These are phyloP conservation scores for Osmerus eperlanus DNA, from an alignment of 2,113 vertebrate species.

Conservation along the genomic window DNA sequence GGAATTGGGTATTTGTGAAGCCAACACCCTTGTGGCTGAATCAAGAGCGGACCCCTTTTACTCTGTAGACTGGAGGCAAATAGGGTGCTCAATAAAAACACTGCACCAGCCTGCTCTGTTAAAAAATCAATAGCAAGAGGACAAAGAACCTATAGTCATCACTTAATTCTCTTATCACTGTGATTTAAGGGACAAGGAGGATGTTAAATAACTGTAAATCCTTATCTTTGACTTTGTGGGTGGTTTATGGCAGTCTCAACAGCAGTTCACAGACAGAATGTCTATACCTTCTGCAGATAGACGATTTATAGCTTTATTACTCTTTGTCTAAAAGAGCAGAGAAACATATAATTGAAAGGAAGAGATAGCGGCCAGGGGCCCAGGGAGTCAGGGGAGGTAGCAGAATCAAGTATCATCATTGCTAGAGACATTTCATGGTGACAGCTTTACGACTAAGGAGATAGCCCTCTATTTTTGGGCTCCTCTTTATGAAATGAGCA, in stretches of 20 bases:
- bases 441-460: conserved; percentile 65
- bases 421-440: conserved; percentile 57
- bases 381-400: conserved; percentile 24
- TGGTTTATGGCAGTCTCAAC: conserved; percentile 73
- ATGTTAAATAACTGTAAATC: conserved; percentile 77
- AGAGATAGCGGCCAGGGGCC: conserved; percentile 56
- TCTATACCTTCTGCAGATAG: conserved; percentile 61
- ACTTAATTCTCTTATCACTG: conserved; percentile 69
- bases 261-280: conserved; percentile 69
- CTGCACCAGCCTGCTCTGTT: conserved; percentile 43
- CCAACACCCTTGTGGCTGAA: conserved; percentile 23
- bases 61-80: conserved; percentile 53
- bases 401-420: conserved; percentile 53
- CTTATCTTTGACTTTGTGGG: conserved; percentile 72
- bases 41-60: conserved; percentile 41
- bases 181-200: conserved; percentile 64
- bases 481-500: conserved; percentile 52
- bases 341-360: conserved; percentile 72
- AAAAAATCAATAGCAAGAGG: conserved; percentile 70
- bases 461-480: conserved; percentile 48
- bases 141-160: conserved; percentile 67
- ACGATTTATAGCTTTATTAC: conserved; percentile 76
- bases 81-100: conserved; percentile 64
- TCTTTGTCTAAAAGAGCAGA: conserved; percentile 72
- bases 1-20: conserved; percentile 31